Evolutionary conservation across 2,113 vertebrate genomes (phyloP).

Genomic region (Hydrolagus affinis): DNA sequence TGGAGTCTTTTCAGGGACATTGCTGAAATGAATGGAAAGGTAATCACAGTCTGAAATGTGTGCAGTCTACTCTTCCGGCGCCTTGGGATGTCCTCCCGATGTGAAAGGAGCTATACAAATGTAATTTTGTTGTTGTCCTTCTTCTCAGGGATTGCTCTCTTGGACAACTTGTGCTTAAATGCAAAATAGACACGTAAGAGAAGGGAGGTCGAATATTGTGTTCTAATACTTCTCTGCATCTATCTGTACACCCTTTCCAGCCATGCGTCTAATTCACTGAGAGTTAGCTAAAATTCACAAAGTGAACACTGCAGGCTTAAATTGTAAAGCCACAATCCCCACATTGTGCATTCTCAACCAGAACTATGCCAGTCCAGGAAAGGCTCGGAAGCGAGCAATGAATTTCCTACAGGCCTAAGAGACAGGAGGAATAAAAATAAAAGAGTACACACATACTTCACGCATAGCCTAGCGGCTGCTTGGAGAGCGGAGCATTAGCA

Average conservation of each 20-base stretch:
- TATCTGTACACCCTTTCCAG: no score
- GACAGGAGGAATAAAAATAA: not conserved
- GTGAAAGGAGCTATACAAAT: no score
- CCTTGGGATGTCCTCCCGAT: no score
- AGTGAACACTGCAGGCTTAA: not conserved
- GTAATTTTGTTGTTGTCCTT: no score
- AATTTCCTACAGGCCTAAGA: not conserved
- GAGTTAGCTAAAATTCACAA: not conserved
- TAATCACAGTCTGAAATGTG: not conserved
- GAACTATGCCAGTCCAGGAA: not conserved
- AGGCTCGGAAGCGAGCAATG: not conserved
- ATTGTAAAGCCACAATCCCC: not conserved
- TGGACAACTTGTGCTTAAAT: not conserved
- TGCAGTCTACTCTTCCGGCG: not conserved
- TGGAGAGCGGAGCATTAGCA: not conserved
- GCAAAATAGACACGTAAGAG: not conserved
- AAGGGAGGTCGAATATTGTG: not conserved
- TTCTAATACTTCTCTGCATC: no score
- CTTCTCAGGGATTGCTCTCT: not conserved
- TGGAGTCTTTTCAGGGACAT: slow-evolving; percentile 74
- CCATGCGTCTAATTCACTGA: no score
- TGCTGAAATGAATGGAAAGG: slow-evolving; percentile 54
- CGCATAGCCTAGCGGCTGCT: not conserved
- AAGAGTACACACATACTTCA: not conserved
- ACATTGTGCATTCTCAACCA: not conserved